Conservation (phyloP, 92 coral and sea anemone genomes). For the Siderastrea siderea region DNA sequence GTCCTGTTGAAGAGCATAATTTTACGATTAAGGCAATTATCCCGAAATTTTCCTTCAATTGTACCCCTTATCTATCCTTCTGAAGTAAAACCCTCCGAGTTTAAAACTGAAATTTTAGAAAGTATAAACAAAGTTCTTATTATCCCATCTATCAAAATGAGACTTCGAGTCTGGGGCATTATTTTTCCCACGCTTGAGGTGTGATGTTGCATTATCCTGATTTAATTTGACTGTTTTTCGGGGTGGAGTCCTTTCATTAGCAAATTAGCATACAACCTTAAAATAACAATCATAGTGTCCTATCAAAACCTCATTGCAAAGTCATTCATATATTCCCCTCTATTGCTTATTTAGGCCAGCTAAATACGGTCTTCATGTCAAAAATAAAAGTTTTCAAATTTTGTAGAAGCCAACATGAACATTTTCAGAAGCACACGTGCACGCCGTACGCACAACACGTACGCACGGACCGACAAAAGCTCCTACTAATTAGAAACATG, state of each 20-base stretch:
- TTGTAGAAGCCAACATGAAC: background rate
- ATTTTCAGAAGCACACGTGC: background rate
- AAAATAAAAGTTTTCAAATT: background rate
- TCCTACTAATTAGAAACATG: background rate
- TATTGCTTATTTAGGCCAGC: too few species aligned
- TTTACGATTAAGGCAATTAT: background rate
- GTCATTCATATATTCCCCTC: background rate
- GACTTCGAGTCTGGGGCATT: conserved; percentile 1
- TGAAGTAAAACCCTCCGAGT: background rate
- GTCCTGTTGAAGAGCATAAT: background rate
- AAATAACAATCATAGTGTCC: background rate
- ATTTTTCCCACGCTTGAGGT: conserved; percentile 41
- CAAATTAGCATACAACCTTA: background rate
- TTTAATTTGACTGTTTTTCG: background rate
- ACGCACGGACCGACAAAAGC: background rate
- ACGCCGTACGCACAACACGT: background rate
- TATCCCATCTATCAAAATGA: conserved; percentile 32
- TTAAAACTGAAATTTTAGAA: background rate
- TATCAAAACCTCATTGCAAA: background rate
- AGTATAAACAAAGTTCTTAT: background rate
- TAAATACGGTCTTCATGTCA: background rate
- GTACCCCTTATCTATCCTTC: background rate
- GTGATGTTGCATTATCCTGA: background rate
- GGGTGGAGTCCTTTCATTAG: conserved; percentile 17
- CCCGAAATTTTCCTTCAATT: background rate